Evolutionary conservation across 2,113 vertebrate genomes (phyloP).

Genomic region (Mus musculus): DNA sequence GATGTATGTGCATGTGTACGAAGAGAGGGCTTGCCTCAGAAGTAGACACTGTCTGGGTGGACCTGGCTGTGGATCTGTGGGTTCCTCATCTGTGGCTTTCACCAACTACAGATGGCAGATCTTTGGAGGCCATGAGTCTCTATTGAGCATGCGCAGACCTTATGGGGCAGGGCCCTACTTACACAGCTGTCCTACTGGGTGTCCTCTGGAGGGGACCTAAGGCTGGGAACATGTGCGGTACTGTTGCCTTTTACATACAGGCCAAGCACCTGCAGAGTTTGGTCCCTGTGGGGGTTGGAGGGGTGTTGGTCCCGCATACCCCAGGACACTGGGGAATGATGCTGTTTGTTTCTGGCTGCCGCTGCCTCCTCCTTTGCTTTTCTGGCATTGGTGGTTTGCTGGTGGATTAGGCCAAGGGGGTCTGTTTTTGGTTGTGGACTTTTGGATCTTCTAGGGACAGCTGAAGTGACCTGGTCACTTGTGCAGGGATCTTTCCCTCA

Average conservation of each 20-base stretch:
- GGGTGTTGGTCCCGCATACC: too few relatives aligned
- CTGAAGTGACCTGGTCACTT: not conserved
- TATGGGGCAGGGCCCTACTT: not conserved
- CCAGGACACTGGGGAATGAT: too few relatives aligned
- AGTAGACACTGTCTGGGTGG: not conserved
- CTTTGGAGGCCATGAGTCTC: not conserved
- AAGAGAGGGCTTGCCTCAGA: too few relatives aligned
- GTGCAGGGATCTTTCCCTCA: not conserved
- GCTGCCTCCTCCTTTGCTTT: not conserved
- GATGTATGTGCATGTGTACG: too few relatives aligned
- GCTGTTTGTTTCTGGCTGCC: accelerated
- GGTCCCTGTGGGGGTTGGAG: not conserved
- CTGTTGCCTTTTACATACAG: not conserved
- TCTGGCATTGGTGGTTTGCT: not conserved
- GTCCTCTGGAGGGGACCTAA: not conserved
- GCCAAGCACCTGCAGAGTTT: not conserved
- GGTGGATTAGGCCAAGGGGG: not conserved
- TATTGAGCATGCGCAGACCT: not conserved
- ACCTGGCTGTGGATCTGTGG: not conserved
- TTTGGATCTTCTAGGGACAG: not conserved
- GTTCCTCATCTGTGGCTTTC: not conserved
- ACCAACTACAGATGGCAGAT: too few relatives aligned
- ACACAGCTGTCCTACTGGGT: not conserved
- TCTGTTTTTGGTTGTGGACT: too few relatives aligned
- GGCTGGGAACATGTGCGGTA: not conserved